phyloP scores from a whole-genome alignment of 2,797 vertebrate genomes.

The Brachyalestes nurse region DNA sequence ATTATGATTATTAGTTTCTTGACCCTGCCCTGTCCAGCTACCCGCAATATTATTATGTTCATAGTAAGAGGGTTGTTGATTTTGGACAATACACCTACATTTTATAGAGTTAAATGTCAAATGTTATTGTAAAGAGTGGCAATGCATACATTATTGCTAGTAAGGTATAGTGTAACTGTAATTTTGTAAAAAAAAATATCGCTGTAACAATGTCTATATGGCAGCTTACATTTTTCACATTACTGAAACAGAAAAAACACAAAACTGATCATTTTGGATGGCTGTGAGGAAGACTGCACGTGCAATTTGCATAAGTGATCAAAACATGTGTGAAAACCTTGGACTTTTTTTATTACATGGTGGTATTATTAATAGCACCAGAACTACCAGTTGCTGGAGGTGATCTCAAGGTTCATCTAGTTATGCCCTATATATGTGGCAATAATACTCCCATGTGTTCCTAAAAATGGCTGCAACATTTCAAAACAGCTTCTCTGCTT shows the following conservation, averaged over 20 bases:
- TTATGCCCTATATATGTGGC: neutral
- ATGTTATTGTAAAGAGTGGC: neutral
- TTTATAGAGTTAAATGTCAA: neutral
- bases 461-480: neutral
- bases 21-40: too few relatives aligned
- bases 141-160: neutral
- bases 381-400: neutral
- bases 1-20: too few relatives aligned
- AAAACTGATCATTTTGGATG: neutral
- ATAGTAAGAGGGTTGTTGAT: too few relatives aligned
- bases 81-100: neutral
- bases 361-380: conserved; percentile 8
- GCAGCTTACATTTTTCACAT: too few relatives aligned
- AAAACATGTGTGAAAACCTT: neutral
- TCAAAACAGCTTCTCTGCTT: neutral
- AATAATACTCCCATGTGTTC: neutral
- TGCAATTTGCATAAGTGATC: neutral
- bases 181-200: too few relatives aligned
- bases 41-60: too few relatives aligned
- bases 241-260: too few relatives aligned
- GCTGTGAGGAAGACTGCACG: neutral
- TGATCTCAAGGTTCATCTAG: neutral
- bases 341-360: neutral
- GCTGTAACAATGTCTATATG: neutral
- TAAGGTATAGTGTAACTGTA: neutral